Percentiles rank a stretch among this genome's conserved stretches.
Evolutionary conservation across 2,797 vertebrate genomes (phyloP).

Genomic region (Girardinus metallicus): DNA sequence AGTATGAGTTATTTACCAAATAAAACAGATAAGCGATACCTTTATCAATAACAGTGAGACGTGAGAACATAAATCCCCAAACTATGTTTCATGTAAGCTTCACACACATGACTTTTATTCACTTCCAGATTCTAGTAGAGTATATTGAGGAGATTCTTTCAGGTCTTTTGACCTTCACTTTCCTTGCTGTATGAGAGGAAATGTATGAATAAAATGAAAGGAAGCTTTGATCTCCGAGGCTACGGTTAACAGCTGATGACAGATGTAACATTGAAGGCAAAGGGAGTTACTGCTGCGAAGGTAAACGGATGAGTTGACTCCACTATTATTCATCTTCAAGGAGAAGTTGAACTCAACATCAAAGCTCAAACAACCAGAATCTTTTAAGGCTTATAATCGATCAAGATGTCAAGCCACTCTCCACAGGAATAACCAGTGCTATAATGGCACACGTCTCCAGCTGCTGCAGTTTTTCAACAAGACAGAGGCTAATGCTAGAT

Average conservation of each 20-base stretch:
- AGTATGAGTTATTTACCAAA: neutral
- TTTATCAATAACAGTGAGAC: neutral
- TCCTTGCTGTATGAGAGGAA: slow-evolving; percentile 1
- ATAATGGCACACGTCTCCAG: slow-evolving; percentile 6
- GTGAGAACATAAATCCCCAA: neutral
- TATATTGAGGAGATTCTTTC: neutral
- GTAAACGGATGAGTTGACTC: slow-evolving; percentile 34
- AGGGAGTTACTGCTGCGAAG: slow-evolving; percentile 25
- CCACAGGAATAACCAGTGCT: slow-evolving; percentile 1
- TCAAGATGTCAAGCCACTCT: slow-evolving; percentile 30
- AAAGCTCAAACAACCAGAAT: slow-evolving; percentile 28
- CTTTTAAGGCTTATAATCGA: slow-evolving; percentile 17
- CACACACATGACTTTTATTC: neutral
- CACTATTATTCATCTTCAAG: slow-evolving; percentile 22
- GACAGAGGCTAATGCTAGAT: neutral
- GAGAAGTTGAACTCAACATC: slow-evolving; percentile 21
- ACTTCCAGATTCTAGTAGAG: slow-evolving; percentile 1
- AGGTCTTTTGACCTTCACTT: slow-evolving; percentile 1
- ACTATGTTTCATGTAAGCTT: neutral
- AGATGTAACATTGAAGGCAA: slow-evolving; percentile 26
- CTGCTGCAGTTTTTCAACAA: slow-evolving; percentile 9
- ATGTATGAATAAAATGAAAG: slow-evolving; percentile 15
- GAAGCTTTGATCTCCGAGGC: slow-evolving; percentile 4
- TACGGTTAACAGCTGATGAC: slow-evolving; percentile 1
- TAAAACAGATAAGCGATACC: neutral